Evolutionary conservation across 2,888 invertebrate species (phyloP).

Genomic region (Mythimna loreyi): DNA sequence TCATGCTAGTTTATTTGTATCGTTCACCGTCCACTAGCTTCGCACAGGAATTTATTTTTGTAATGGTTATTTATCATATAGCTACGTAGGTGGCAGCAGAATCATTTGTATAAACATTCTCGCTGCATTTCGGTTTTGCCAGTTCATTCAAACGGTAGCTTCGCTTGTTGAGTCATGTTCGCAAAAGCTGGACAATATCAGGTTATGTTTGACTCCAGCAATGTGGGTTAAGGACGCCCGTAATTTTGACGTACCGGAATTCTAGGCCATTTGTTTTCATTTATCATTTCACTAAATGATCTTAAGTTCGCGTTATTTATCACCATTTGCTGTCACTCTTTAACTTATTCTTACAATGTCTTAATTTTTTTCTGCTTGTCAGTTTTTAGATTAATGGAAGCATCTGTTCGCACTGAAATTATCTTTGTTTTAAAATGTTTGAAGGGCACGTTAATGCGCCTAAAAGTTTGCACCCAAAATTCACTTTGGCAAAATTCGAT

Average conservation of each 20-base stretch:
- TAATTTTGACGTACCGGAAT: slow-evolving; percentile 55
- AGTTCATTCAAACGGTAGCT: slow-evolving; percentile 64
- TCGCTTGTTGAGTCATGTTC: slow-evolving; percentile 61
- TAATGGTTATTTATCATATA: slow-evolving; percentile 55
- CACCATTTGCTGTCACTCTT: slow-evolving; percentile 44
- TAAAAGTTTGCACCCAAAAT: slow-evolving; percentile 20
- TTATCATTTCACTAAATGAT: slow-evolving; percentile 65
- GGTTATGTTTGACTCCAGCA: slow-evolving; percentile 50
- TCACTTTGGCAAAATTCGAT: slow-evolving; percentile 1
- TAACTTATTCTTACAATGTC: slow-evolving; percentile 31
- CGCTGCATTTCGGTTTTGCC: slow-evolving; percentile 49
- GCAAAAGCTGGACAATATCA: slow-evolving; percentile 66
- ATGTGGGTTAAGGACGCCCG: slow-evolving; percentile 70
- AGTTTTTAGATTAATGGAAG: slow-evolving; percentile 53
- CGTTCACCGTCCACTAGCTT: slow-evolving; percentile 26
- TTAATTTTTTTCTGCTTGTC: slow-evolving; percentile 46
- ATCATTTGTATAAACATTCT: slow-evolving; percentile 37
- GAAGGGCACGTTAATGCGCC: slow-evolving; percentile 24
- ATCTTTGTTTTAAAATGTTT: slow-evolving; percentile 29
- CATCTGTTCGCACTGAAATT: slow-evolving; percentile 37
- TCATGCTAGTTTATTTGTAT: slow-evolving; percentile 62
- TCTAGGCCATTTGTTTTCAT: slow-evolving; percentile 62
- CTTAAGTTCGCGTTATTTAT: slow-evolving; percentile 58
- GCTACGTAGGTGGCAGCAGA: slow-evolving; percentile 43
- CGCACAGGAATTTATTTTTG: slow-evolving; percentile 53